Conservation (phyloP, 2,888 invertebrate genomes). For the Caenorhabditis sp. region DNA sequence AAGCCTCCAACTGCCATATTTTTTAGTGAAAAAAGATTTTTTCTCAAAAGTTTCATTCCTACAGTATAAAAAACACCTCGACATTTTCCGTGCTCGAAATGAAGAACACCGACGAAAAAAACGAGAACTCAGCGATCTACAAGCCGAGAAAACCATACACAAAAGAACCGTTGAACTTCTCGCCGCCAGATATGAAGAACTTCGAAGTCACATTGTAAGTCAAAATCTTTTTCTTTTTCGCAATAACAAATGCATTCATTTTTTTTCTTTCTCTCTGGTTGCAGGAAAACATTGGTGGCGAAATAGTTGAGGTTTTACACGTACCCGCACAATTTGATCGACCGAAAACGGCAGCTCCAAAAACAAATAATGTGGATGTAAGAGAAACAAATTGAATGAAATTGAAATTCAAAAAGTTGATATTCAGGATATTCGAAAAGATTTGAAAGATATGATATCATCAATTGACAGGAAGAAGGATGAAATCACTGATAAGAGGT, state of each 20-base stretch:
- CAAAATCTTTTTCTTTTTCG: neutral
- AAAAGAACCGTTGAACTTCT: conserved; percentile 82
- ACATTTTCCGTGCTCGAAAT: conserved; percentile 82
- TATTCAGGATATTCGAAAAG: conserved; percentile 29
- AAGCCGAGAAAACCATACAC: conserved; percentile 82
- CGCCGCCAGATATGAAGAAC: conserved; percentile 73
- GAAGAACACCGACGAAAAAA: conserved; percentile 83
- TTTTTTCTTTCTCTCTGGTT: neutral
- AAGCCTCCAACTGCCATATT: too few species aligned
- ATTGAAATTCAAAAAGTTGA: conserved; percentile 3
- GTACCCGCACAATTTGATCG: conserved; percentile 44
- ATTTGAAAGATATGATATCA: conserved; percentile 31
- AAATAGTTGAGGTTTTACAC: conserved; percentile 54
- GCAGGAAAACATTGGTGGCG: conserved; percentile 63
- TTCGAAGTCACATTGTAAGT: conserved; percentile 76
- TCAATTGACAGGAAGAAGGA: conserved; percentile 29
- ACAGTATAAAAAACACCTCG: conserved; percentile 84
- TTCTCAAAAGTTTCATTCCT: conserved; percentile 17
- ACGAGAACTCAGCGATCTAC: conserved; percentile 79
- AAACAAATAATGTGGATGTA: conserved; percentile 42
- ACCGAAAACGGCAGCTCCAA: conserved; percentile 69
- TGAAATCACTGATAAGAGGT: conserved; percentile 27
- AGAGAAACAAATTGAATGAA: conserved; percentile 5
- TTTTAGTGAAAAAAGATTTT: neutral
- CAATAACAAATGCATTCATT: neutral